Evolutionary conservation across 2,797 vertebrate species (phyloP).

Genomic region (Xenentodon cancila): DNA sequence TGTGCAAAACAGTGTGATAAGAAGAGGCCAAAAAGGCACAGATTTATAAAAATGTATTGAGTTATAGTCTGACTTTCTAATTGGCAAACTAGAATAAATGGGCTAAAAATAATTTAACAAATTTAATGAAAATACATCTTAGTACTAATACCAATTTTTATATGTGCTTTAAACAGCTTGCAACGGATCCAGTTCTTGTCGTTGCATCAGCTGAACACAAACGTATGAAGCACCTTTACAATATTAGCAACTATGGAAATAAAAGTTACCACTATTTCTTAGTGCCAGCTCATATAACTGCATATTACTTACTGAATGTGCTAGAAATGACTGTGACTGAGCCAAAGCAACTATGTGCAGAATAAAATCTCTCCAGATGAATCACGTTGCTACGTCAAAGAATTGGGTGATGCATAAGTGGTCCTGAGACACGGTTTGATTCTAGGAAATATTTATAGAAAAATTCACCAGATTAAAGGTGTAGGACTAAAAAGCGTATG

Average conservation of each 20-base stretch:
- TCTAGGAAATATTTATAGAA: background rate
- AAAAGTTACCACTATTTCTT: conserved; percentile 15
- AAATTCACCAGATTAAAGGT: background rate
- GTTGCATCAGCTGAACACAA: background rate
- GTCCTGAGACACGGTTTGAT: background rate
- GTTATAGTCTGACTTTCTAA: conserved; percentile 48
- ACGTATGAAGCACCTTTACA: conserved; percentile 2
- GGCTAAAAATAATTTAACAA: conserved; percentile 24
- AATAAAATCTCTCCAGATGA: background rate
- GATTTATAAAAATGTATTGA: conserved; percentile 49
- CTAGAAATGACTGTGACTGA: too few species aligned
- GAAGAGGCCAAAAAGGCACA: conserved; percentile 20
- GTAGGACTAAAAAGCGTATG: background rate
- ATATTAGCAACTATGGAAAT: conserved; percentile 22
- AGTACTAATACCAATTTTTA: conserved; percentile 30
- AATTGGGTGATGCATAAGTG: background rate
- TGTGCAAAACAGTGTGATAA: conserved; percentile 46
- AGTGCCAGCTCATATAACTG: background rate
- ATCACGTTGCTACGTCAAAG: background rate
- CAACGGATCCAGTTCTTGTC: background rate
- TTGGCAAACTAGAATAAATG: conserved; percentile 34
- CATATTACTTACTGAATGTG: too few species aligned
- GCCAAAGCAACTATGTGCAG: too few species aligned
- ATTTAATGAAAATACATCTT: conserved; percentile 40
- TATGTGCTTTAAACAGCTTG: conserved; percentile 26